Conservation (phyloP, 2,797 vertebrate species). For the Oceanodroma leucorhoa region DNA sequence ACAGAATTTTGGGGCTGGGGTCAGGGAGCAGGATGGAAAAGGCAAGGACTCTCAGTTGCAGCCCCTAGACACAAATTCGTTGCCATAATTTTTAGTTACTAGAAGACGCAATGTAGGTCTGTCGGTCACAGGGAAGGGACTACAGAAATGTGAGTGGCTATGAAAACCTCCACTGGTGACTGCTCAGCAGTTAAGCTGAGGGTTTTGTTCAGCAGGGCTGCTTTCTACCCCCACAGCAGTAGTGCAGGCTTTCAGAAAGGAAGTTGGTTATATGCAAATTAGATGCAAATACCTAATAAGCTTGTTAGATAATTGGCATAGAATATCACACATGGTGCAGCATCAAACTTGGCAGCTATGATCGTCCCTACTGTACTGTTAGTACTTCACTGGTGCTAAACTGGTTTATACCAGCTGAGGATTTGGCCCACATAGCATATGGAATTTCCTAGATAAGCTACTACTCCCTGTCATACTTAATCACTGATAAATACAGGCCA, state of each 20-base stretch:
- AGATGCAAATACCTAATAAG: conserved; percentile 50
- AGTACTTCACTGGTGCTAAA: conserved; percentile 30
- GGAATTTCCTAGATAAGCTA: conserved; percentile 48
- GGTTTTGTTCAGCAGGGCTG: not conserved
- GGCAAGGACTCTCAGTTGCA: not conserved
- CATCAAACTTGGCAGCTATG: conserved; percentile 23
- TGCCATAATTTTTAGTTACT: not conserved
- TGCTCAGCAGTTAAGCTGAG: not conserved
- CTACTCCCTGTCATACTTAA: conserved; percentile 9
- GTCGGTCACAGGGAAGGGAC: not conserved
- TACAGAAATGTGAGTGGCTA: not conserved
- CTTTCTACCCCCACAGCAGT: not conserved
- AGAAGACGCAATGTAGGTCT: not conserved
- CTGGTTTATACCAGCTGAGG: conserved; percentile 30
- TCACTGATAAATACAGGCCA: conserved; percentile 23
- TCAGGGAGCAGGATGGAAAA: not conserved
- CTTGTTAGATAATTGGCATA: conserved; percentile 50
- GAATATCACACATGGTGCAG: conserved; percentile 21
- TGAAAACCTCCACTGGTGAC: not conserved
- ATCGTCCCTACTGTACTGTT: not conserved
- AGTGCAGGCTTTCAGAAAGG: not conserved
- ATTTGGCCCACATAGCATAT: conserved; percentile 27
- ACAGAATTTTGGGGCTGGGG: not conserved
- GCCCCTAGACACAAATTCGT: not conserved
- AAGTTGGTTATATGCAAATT: conserved; percentile 40